Evolutionary conservation across 1,140 invertebrate genomes (phyloP), one percentile per base, ranked within the genome.

Genomic region (Homalodisca vitripennis): DNA sequence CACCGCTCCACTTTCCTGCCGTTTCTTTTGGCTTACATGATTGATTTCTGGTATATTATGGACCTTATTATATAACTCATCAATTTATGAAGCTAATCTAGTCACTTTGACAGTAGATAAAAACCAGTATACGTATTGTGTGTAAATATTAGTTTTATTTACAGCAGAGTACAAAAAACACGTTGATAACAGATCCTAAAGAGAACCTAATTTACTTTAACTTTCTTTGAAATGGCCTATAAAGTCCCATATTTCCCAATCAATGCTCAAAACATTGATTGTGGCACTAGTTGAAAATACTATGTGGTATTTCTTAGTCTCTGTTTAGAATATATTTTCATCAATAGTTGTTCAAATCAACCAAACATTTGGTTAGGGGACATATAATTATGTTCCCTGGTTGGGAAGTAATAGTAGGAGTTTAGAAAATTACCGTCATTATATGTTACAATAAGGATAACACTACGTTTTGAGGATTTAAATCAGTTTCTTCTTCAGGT

Each of bases 281-380:
- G 17, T 57, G 2, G 55, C 71, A 66, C 63, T 20, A 0, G 26
- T 53, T 12, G 12, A 12, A 69, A 68, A 65, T 31, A 68, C 48
- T 64, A 63, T 47, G 30, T 47, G 22, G 32, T 69, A 71, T 57
- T 71, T 53, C 26, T 69, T 24, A 62, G 67, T 46, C 17, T 57
- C 30, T 31, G 26, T 62, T 17, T 76, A 69, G 6, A 30, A 72
- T 67, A 69, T 68, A 72, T 64, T 73, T 74, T 71, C 69, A n/a
- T 74, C 24, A 74, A 34, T 24, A 34, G 22, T 72, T 75, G 74
- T 74, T 78, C 74, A 69, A 71, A 73, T 17, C 62, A 14, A 1
- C 70, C 77, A 73, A 78, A 79, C 1, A 79, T 74, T 41, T 74
- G 66, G 62, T 77, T 75, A 1, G 77, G 73, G 1, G 76, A 75